phyloP scores from a whole-genome alignment of 2,113 vertebrate species.

The Phyllostomus discolor region DNA sequence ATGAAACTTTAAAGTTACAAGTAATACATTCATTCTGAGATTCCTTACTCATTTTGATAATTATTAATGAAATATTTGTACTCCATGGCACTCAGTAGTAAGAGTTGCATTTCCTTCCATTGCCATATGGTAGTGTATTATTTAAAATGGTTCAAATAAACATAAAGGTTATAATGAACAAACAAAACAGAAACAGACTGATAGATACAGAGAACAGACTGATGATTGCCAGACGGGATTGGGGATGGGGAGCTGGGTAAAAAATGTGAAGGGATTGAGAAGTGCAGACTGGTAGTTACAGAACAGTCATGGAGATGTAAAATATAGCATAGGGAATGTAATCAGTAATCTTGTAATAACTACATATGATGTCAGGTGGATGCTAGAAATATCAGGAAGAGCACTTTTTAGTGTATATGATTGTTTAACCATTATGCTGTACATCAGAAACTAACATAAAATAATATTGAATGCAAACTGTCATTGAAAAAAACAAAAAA shows the following conservation, averaged over 20 bases:
- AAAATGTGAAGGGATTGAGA: background rate
- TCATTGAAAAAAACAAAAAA: background rate
- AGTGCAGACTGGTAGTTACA: background rate
- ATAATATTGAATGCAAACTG: background rate
- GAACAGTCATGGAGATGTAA: background rate
- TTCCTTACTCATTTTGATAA: background rate
- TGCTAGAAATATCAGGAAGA: background rate
- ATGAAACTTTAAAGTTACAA: background rate
- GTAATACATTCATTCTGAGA: background rate
- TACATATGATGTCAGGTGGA: too few relatives aligned
- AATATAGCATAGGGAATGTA: too few relatives aligned
- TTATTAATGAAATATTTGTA: background rate
- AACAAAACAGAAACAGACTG: background rate
- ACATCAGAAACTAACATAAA: background rate
- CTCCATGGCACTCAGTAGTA: background rate
- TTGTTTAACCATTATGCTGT: background rate
- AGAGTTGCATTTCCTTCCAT: background rate
- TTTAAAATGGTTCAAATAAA: background rate
- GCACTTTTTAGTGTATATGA: background rate
- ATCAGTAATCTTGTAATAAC: too few relatives aligned
- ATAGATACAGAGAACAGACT: background rate
- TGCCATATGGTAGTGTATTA: background rate
- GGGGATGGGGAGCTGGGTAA: background rate
- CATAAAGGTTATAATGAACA: background rate
- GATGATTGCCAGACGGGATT: background rate